Conservation (phyloP, 2,888 invertebrate genomes). For the Leptura quadrifasciata region DNA sequence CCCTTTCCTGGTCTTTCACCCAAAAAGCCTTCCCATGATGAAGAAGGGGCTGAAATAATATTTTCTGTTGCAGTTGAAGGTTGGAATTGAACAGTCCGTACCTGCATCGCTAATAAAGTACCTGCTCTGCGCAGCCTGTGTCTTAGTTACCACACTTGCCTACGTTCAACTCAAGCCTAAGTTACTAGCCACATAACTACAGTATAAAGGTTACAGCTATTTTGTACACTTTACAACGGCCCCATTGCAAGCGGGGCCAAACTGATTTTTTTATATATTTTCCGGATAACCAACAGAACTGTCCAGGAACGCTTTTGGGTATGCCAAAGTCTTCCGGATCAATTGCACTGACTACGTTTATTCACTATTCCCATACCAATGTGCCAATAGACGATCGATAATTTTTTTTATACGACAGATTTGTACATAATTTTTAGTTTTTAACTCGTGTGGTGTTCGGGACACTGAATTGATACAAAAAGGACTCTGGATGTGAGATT, state of each 20-base stretch:
- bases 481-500: constrained; percentile 39
- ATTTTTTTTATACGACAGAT: constrained; percentile 47
- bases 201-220: constrained; percentile 43
- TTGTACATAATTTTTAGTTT: constrained; percentile 42
- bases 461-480: constrained; percentile 47
- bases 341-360: constrained; percentile 38
- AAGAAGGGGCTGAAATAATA: neutral
- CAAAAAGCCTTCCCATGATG: neutral
- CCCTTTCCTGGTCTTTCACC: no score
- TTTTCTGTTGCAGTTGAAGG: constrained; percentile 44
- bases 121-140: constrained; percentile 67
- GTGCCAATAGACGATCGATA: constrained; percentile 63
- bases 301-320: constrained; percentile 38
- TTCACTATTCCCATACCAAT: constrained; percentile 55
- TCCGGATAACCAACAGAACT: constrained; percentile 29
- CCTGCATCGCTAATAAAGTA: constrained; percentile 69
- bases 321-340: neutral
- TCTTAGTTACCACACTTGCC: constrained; percentile 71
- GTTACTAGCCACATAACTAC: constrained; percentile 48
- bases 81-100: constrained; percentile 59
- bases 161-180: constrained; percentile 59
- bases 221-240: constrained; percentile 30
- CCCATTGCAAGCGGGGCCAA: constrained; percentile 1
- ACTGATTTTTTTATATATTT: constrained; percentile 32
- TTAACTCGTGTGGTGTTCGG: constrained; percentile 61